Evolutionary conservation across 2,113 vertebrate species (phyloP).

Genomic region (Rhynchopsitta pachyrhyncha): DNA sequence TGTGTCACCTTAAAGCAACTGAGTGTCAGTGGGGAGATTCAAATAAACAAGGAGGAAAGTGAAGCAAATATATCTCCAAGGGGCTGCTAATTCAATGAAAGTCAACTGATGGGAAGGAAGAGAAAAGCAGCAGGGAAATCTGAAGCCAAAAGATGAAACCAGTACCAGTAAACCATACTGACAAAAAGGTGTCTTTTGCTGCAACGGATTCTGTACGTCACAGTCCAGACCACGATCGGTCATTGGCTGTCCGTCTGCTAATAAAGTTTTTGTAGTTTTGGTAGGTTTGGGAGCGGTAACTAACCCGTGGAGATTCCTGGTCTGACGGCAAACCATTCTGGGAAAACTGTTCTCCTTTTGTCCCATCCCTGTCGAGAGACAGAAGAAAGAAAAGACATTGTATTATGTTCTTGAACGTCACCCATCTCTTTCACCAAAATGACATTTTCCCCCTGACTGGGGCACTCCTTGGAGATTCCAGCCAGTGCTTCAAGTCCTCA

Average conservation of each 20-base stretch:
- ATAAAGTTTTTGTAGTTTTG: constrained; percentile 95
- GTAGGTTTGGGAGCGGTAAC: constrained; percentile 97
- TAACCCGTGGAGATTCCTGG: constrained; percentile 94
- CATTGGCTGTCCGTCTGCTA: constrained; percentile 85
- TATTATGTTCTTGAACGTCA: not conserved
- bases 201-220: constrained; percentile 68
- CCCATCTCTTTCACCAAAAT: not conserved
- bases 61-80: constrained; percentile 68
- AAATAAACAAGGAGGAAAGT: constrained; percentile 72
- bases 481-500: not conserved
- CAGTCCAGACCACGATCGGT: constrained; percentile 80
- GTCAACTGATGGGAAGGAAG: constrained; percentile 71
- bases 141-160: constrained; percentile 66
- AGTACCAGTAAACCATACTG: constrained; percentile 63
- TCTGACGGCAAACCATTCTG: constrained; percentile 90
- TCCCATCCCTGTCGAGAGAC: constrained; percentile 75
- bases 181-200: constrained; percentile 64
- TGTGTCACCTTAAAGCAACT: constrained; percentile 68
- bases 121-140: constrained; percentile 59
- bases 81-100: constrained; percentile 70
- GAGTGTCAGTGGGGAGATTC: constrained; percentile 64
- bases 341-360: constrained; percentile 85
- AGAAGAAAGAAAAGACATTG: not conserved
- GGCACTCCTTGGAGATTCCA: not conserved
- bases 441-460: not conserved